Evolutionary conservation across 2,113 vertebrate genomes (phyloP).

Genomic region (Callithrix jacchus): DNA sequence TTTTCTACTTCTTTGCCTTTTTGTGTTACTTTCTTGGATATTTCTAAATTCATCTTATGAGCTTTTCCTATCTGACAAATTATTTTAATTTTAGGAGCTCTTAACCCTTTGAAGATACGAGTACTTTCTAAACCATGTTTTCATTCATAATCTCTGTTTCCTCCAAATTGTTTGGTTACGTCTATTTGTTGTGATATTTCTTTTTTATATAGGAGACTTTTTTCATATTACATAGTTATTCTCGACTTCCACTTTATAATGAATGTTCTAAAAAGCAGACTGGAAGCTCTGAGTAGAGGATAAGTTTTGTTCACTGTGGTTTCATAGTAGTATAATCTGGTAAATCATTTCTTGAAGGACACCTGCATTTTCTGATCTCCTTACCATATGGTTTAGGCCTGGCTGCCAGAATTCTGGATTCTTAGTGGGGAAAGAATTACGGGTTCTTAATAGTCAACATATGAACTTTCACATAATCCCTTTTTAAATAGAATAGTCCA

Average conservation of each 20-base stretch:
- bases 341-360: neutral
- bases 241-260: neutral
- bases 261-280: neutral
- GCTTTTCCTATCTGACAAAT: neutral
- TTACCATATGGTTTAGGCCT: neutral
- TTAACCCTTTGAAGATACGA: neutral
- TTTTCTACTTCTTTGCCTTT: neutral
- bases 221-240: neutral
- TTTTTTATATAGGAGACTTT: neutral
- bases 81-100: neutral
- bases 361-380: neutral
- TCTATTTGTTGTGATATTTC: neutral
- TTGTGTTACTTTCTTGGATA: neutral
- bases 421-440: neutral
- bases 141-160: neutral
- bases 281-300: neutral
- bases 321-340: neutral
- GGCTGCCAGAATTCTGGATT: neutral
- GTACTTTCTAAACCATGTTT: neutral
- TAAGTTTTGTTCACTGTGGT: neutral
- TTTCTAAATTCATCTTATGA: slow-evolving; percentile 9
- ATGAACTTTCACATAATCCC: slow-evolving; percentile 9
- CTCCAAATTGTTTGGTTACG: neutral
- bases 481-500: neutral
- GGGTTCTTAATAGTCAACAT: neutral